A percentile compares a stretch with the other conserved stretches of the same genome.
Evolutionary conservation across 2,113 vertebrate species (phyloP).

Genomic region (Heteronetta atricapilla): DNA sequence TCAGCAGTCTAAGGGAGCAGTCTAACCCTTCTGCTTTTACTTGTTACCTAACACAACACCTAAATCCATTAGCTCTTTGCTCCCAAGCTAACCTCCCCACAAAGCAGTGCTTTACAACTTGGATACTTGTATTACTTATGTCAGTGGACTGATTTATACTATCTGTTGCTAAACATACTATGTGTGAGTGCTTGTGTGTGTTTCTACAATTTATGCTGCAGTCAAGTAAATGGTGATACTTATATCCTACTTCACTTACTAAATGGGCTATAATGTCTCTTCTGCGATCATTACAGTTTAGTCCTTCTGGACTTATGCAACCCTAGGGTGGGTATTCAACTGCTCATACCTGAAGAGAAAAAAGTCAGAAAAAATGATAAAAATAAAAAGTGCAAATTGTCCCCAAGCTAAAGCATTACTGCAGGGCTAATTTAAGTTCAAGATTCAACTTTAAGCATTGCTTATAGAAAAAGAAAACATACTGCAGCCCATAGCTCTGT

Average conservation of each 20-base stretch:
- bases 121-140: background rate
- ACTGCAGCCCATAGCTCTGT: background rate
- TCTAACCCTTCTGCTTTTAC: background rate
- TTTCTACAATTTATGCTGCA: background rate
- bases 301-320: background rate
- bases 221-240: background rate
- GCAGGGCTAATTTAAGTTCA: background rate
- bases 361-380: background rate
- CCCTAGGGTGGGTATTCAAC: background rate
- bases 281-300: background rate
- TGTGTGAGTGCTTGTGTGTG: background rate
- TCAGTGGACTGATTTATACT: background rate
- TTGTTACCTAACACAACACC: background rate
- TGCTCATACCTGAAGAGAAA: background rate
- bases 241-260: background rate
- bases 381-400: background rate
- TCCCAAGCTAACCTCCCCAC: background rate
- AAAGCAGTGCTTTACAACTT: background rate
- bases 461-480: background rate
- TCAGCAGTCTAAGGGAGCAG: background rate
- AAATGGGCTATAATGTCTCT: background rate
- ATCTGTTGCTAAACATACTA: background rate
- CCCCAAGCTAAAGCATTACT: background rate
- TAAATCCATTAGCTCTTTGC: accelerated
- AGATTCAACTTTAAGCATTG: background rate